A percentile compares a stretch with the other conserved stretches of the same genome.
Conservation (phyloP, 2,888 invertebrate species). For the Drosophila anomalata region DNA sequence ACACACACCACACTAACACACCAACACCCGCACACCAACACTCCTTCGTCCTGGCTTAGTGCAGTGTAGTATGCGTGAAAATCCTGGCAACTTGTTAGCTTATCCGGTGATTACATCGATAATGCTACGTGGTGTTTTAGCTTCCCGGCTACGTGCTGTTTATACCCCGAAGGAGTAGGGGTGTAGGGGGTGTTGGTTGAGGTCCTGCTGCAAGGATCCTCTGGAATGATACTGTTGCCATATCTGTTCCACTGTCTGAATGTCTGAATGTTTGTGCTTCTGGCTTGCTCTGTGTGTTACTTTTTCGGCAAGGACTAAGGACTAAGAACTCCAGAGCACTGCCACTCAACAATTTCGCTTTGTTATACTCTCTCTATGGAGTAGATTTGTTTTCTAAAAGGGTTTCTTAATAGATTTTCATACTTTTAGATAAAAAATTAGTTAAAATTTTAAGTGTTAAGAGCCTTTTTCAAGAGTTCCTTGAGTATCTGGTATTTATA, state of each 20-base stretch:
- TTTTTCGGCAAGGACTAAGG: conserved; percentile 41
- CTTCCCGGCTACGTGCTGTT: conserved; percentile 74
- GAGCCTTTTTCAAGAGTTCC: neutral
- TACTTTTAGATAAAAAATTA: too few species aligned
- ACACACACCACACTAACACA: conserved; percentile 45
- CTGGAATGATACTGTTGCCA: conserved; percentile 61
- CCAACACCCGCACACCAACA: neutral
- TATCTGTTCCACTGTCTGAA: conserved; percentile 49
- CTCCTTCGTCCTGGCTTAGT: conserved; percentile 4
- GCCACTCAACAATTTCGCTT: conserved; percentile 47
- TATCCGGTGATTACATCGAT: conserved; percentile 84
- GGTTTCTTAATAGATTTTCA: neutral
- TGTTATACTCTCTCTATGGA: conserved; percentile 24
- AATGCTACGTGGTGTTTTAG: conserved; percentile 82
- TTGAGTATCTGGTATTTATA: neutral
- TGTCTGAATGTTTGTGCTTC: conserved; percentile 31
- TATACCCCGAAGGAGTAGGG: conserved; percentile 39
- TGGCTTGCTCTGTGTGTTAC: conserved; percentile 13
- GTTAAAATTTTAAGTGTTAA: neutral
- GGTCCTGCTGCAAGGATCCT: conserved; percentile 15
- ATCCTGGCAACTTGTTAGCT: conserved; percentile 84
- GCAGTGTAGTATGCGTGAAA: conserved; percentile 73
- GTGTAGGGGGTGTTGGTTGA: neutral
- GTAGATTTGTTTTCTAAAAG: neutral
- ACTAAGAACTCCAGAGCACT: conserved; percentile 25